Percentiles rank a stretch among this genome's conserved stretches.
These are phyloP conservation scores for Arbacia lixula DNA, from an alignment of 53 echinoderm and acorn worm species.

Conservation along the genomic window DNA sequence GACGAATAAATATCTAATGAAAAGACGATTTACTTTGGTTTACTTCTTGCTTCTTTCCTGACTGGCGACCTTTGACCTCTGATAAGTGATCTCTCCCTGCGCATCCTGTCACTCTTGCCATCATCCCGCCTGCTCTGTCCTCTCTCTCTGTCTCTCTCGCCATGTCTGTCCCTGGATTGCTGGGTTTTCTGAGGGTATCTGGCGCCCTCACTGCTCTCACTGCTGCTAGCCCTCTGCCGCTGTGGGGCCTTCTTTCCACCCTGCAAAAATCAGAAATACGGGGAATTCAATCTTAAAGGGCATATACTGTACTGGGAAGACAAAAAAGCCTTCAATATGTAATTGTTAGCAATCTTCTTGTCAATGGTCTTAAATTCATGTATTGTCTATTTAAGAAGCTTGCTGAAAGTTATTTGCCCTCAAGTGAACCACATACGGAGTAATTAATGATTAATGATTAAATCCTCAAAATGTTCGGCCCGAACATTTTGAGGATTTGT, in stretches of 20 bases:
- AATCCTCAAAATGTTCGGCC: too few species aligned
- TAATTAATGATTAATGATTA: too few species aligned
- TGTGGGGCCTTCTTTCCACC: slow-evolving; percentile 9
- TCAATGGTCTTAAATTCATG: neutral
- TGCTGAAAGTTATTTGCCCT: too few species aligned
- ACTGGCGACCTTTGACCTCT: slow-evolving; percentile 51
- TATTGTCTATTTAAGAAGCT: too few species aligned
- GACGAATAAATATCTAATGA: too few species aligned
- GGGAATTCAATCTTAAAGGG: neutral
- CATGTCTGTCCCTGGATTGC: slow-evolving; percentile 2
- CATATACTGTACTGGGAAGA: too few species aligned
- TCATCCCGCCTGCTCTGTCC: slow-evolving; percentile 1
- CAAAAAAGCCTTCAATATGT: too few species aligned
- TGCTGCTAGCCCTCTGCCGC: slow-evolving; percentile 30
- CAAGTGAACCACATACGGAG: too few species aligned
- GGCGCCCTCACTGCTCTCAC: slow-evolving; percentile 31
- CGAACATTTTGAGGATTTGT: too few species aligned
- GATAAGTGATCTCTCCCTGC: slow-evolving; percentile 22
- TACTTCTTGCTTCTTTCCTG: neutral
- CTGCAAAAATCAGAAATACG: neutral
- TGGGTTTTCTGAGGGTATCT: too few species aligned
- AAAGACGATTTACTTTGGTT: slow-evolving; percentile 47
- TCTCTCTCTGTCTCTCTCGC: slow-evolving; percentile 37
- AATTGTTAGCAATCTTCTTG: neutral
- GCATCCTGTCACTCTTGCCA: slow-evolving; percentile 23